Evolutionary conservation across 2,113 vertebrate genomes (phyloP).

Genomic region (Vidua chalybeata): DNA sequence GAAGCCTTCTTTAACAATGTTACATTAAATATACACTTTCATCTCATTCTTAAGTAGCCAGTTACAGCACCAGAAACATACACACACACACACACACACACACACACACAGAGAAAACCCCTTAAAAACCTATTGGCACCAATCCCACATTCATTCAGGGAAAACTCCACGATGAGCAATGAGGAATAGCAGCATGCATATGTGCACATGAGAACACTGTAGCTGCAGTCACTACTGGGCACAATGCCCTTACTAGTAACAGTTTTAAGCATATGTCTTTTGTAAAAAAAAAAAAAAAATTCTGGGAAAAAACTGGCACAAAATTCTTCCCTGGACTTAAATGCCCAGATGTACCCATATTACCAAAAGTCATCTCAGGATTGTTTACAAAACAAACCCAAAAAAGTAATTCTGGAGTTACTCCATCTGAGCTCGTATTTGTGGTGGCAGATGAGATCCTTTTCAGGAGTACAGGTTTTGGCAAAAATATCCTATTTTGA

Average conservation of each 20-base stretch:
- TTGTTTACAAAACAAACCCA: not conserved
- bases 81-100: not conserved
- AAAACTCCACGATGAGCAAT: not conserved
- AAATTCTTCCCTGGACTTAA: not conserved
- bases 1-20: not conserved
- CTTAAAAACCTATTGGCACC: not conserved
- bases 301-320: not conserved
- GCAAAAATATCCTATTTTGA: not conserved
- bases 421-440: not conserved
- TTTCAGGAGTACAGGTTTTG: not conserved
- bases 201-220: not conserved
- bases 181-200: not conserved
- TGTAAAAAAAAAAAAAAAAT: not conserved
- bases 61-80: not conserved
- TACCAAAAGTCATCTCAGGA: not conserved
- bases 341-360: not conserved
- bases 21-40: not conserved
- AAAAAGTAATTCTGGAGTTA: not conserved
- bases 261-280: not conserved
- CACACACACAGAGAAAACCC: not conserved
- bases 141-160: not conserved
- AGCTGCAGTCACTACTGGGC: conserved; percentile 5
- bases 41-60: not conserved
- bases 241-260: not conserved
- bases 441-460: not conserved